Conservation (phyloP, 2,113 vertebrate species). For the Bettongia penicillata region DNA sequence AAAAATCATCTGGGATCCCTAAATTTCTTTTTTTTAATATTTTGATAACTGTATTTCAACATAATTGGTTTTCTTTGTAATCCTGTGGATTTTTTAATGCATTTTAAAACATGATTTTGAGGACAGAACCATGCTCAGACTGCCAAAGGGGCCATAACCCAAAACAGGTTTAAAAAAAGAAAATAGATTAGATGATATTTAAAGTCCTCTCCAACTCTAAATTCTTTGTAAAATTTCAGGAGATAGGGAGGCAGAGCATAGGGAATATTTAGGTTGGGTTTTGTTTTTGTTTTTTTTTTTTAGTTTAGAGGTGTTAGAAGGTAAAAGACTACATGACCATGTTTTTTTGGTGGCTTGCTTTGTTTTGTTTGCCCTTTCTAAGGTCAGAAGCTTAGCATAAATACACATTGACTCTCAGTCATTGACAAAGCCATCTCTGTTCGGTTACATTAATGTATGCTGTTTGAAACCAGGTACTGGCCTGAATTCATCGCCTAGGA, state of each 20-base stretch:
- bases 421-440: not conserved
- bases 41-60: not conserved
- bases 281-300: not conserved
- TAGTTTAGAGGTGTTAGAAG: not conserved
- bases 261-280: not conserved
- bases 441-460: not conserved
- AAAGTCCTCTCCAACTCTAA: not conserved
- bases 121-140: not conserved
- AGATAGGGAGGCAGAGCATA: not conserved
- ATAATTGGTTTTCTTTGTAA: not conserved
- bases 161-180: not conserved
- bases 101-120: constrained; percentile 2
- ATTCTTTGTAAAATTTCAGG: not conserved
- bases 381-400: not conserved
- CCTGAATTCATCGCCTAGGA: not conserved
- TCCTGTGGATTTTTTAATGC: not conserved
- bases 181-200: not conserved
- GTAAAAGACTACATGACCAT: not conserved
- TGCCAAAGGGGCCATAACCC: not conserved
- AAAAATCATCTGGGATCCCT: not conserved
- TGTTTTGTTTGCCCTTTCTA: not conserved
- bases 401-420: not conserved
- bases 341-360: not conserved
- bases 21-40: not conserved
- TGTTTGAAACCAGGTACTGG: not conserved